Conservation (phyloP, 2,888 invertebrate species). For the Halocaridina rubra region DNA sequence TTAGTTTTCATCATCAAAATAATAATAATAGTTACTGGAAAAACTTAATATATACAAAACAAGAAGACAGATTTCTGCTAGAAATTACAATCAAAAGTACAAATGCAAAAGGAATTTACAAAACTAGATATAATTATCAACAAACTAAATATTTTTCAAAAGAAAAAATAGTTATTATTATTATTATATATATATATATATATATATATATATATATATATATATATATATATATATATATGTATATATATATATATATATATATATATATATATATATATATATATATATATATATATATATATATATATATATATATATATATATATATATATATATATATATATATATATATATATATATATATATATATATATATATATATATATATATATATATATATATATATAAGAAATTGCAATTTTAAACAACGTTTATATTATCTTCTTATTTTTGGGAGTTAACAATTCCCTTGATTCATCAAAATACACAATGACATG, state of each 20-base stretch:
- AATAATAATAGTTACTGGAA: too few species aligned
- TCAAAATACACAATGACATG: too few species aligned
- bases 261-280: not conserved
- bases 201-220: not conserved
- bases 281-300: not conserved
- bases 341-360: not conserved
- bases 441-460: too few species aligned
- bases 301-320: not conserved
- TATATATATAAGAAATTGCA: not conserved
- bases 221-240: not conserved
- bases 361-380: not conserved
- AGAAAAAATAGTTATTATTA: not conserved
- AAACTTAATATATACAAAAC: too few species aligned
- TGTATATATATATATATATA: not conserved
- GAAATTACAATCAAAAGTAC: too few species aligned
- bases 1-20: too few species aligned
- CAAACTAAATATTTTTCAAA: too few species aligned
- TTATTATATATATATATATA: slow-evolving; percentile 2
- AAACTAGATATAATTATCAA: too few species aligned
- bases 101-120: too few species aligned
- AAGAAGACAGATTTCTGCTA: too few species aligned
- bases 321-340: not conserved
- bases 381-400: not conserved
- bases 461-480: too few species aligned
- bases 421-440: too few species aligned